phyloP scores from a whole-genome alignment of 2,113 vertebrate species.

The Pterocles gutturalis region DNA sequence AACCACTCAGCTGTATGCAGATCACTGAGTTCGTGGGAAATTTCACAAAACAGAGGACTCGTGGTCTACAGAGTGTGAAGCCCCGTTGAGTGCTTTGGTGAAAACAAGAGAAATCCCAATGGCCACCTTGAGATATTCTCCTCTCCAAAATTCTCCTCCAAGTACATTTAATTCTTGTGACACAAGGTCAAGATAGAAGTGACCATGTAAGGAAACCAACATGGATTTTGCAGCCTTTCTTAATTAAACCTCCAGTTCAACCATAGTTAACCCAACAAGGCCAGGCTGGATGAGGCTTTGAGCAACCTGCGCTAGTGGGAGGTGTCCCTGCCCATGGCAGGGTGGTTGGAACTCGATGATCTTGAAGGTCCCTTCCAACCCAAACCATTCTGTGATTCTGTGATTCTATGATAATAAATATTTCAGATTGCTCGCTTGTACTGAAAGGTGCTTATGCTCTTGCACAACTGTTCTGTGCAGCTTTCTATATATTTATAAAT shows the following conservation, averaged over 20 bases:
- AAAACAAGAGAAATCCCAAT: not conserved
- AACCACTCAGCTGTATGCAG: conserved; percentile 53
- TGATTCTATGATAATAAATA: not conserved
- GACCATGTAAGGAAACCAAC: not conserved
- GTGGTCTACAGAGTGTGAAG: not conserved
- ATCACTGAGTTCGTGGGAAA: not conserved
- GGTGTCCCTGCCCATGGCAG: too few species aligned
- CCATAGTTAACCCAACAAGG: not conserved
- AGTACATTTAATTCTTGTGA: not conserved
- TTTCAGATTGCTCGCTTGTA: not conserved
- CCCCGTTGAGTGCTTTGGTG: not conserved
- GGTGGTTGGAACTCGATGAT: too few species aligned
- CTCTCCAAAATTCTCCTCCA: not conserved
- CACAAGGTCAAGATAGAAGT: not conserved
- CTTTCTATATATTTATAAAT: not conserved
- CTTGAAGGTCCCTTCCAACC: too few species aligned
- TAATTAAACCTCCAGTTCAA: not conserved
- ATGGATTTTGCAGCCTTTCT: not conserved
- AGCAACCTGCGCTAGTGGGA: too few species aligned
- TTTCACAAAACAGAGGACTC: not conserved
- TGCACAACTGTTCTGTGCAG: not conserved
- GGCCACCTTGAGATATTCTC: not conserved
- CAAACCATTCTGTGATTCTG: too few species aligned
- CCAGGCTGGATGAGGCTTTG: too few species aligned
- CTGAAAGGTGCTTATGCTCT: not conserved